Percentiles rank a stretch among this genome's conserved stretches.
Conservation (phyloP, 2,797 vertebrate genomes). For the Syndactyla subalaris region DNA sequence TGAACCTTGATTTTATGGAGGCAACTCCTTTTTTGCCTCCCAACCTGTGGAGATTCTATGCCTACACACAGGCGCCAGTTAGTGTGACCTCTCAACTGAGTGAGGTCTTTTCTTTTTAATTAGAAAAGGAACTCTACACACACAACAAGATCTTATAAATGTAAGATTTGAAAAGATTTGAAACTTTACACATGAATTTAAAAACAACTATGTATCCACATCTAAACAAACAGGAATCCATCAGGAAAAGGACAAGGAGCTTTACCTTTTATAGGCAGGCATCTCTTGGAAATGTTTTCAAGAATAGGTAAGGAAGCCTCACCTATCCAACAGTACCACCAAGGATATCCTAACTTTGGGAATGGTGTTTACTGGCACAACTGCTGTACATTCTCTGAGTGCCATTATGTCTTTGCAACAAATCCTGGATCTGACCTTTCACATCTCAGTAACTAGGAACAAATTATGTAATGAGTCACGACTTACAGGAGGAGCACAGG, state of each 20-base stretch:
- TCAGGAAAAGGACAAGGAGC: background rate
- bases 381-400: background rate
- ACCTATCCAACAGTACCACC: background rate
- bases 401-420: background rate
- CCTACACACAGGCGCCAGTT: background rate
- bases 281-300: background rate
- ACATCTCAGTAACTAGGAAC: background rate
- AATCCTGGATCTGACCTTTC: background rate
- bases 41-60: background rate
- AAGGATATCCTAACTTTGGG: background rate
- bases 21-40: background rate
- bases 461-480: background rate
- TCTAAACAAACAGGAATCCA: background rate
- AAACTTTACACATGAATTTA: background rate
- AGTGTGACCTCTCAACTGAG: background rate
- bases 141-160: background rate
- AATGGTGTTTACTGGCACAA: background rate
- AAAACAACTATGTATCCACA: background rate
- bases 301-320: background rate
- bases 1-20: background rate
- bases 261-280: background rate
- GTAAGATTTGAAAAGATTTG: background rate
- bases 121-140: background rate
- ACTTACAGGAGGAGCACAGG: background rate
- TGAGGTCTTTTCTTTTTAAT: background rate